Evolutionary conservation across 2,888 invertebrate genomes (phyloP), one percentile per base, ranked within the genome.

Genomic region (Syrphus vitripennis): DNA sequence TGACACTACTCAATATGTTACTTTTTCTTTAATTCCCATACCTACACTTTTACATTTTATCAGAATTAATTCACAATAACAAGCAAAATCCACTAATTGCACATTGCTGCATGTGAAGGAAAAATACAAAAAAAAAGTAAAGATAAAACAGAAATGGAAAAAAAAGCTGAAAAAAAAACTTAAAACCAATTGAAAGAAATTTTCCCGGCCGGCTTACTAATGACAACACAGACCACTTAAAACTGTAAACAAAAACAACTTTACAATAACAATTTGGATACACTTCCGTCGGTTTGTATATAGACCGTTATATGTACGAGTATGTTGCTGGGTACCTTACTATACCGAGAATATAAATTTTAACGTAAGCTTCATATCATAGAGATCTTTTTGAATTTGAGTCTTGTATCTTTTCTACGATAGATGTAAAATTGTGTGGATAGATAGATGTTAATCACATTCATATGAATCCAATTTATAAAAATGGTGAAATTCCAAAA

Each of bases 181-280:
- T 24, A 29, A 55, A 75, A 29, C 67, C 75, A 81, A 75, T 75
- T 75, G 69, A 50, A 70, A 75, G 70, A 45, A 48, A 71, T 63
- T 63, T 75, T 70, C 70, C 74, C 75, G 61, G 74, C 81, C 72
- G 48, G 45, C 79, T 71, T 48, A 70, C 63, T 76, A 82, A 71
- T 71, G 76, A 76, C 82, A 71, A 76, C 70, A 82, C 14, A 71
- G 70, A 82, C 70, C 65, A 82, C 82, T 76, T 70, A 82, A 57
- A 71, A 76, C 45, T 34, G 53, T 63, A 81, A 80, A 80, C 50
- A 81, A 29, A 69, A 59, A 67, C 19, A 29, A 55, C 21, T 3
- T 6, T 42, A 29, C 5, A 50, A 24, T 31, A 69, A 48, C 57
- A 71, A 82, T 71, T 70, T 50, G 48, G 42, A 82, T 71, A 37